Base-by-base conservation (phyloP, 2,797 vertebrate genomes). In the Chelon auratus region DNA sequence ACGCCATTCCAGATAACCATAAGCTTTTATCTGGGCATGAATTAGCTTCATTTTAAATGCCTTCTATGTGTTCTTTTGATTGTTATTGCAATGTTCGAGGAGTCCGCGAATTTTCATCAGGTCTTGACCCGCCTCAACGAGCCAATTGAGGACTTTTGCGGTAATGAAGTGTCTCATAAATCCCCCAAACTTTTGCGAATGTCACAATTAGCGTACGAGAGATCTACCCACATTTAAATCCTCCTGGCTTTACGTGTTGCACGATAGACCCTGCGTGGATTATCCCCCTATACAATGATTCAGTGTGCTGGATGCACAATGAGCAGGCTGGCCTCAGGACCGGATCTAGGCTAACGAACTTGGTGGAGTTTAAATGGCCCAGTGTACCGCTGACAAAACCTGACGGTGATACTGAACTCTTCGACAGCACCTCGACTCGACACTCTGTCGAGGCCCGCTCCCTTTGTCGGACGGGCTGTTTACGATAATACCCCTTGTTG, bases 261-360 rank as follows among this genome's bases (percentile, higher is more conserved):
- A 81, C 65, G 79, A 72, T 2, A 79, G 66, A 71, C 72, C 56
- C 33, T 30, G 67, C 75, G 71, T 89, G 86, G 87, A 87, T 88
- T 85, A 86, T 81, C 65, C 59, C 68, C 18, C 33, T 13, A 68
- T 62, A 89, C 84, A 88, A 83, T 70, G 88, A 78, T 85, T 80
- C 75, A 86, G 77, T 88, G 87, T 89, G 80, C 66, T 52, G 47
- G 54, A 54, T 0, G 13, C 76, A 86, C 83, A 89, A 85, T 68
- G 78, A 75, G 48, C 57, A 70, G 76, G 59, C 63, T 62, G 83
- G 61, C 79, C 40, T 15, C 63, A 67, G 82, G 70, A 18, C 51
- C 67, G 75, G 78, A 87, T 90, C 50, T 87, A 82, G 87, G 81
- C 77, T 91, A 90, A 90, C 65, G 72, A 89, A 86, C 80, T 82